These are phyloP conservation scores for Scelioninae gen. 1 DNA, from an alignment of 2,888 invertebrate genomes.

Conservation along the genomic window DNA sequence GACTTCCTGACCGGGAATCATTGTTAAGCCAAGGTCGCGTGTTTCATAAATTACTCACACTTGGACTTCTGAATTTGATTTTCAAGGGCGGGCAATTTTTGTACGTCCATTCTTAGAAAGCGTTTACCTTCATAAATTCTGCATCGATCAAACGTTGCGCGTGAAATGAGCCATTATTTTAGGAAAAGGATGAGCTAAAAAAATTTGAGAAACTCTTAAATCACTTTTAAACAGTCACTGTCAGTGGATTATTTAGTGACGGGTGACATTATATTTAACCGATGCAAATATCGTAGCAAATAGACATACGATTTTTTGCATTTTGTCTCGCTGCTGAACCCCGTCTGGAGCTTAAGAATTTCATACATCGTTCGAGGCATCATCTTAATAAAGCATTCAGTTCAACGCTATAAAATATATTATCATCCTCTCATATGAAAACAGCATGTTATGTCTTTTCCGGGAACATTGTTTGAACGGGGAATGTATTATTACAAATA, in stretches of 20 bases:
- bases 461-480: conserved; percentile 43
- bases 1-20: conserved; percentile 33
- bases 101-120: conserved; percentile 32
- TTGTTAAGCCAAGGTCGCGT: conserved; percentile 28
- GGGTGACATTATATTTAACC: conserved; percentile 27
- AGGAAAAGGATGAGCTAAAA: conserved; percentile 34
- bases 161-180: conserved; percentile 48
- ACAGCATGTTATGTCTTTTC: conserved; percentile 42
- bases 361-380: conserved; percentile 48
- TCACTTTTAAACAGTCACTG: conserved; percentile 19
- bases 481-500: conserved; percentile 30
- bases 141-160: conserved; percentile 37
- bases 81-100: conserved; percentile 28
- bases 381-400: conserved; percentile 26
- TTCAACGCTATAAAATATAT: conserved; percentile 43
- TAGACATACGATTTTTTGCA: conserved; percentile 24
- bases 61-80: conserved; percentile 46
- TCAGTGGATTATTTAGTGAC: conserved; percentile 29
- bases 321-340: conserved; percentile 29
- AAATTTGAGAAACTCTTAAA: conserved; percentile 28
- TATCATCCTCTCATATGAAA: conserved; percentile 18
- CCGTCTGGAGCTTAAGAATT: conserved; percentile 54
- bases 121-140: conserved; percentile 53
- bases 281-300: conserved; percentile 23
- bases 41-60: conserved; percentile 52